Percentiles rank a stretch among this genome's conserved stretches.
Evolutionary conservation across 2,797 vertebrate genomes (phyloP).

Genomic region (Alca torda): DNA sequence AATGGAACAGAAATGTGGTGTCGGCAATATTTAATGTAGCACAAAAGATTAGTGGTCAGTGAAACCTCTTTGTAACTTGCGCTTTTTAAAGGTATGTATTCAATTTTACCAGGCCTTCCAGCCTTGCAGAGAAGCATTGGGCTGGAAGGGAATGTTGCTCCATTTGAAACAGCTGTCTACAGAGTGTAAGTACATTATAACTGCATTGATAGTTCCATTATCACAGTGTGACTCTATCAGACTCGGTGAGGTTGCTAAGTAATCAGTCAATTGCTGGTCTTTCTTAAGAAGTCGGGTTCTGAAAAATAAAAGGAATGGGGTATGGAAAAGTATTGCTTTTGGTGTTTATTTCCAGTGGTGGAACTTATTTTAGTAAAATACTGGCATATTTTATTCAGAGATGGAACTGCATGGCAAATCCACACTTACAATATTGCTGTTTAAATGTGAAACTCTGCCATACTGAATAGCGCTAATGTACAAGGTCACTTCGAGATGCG

Average conservation of each 20-base stretch:
- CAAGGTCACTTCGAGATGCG: background rate
- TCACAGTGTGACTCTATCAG: constrained; percentile 68
- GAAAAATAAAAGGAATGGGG: constrained; percentile 59
- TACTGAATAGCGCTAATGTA: background rate
- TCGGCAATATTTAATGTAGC: background rate
- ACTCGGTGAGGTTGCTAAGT: constrained; percentile 54
- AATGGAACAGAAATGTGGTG: background rate
- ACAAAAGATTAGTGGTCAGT: background rate
- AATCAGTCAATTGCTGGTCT: constrained; percentile 73
- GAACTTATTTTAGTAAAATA: constrained; percentile 41
- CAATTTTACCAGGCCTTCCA: constrained; percentile 42
- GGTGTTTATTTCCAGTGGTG: constrained; percentile 34
- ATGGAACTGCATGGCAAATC: constrained; percentile 23
- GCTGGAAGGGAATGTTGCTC: constrained; percentile 43
- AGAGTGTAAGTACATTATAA: constrained; percentile 57
- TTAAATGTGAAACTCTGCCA: constrained; percentile 47
- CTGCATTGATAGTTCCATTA: constrained; percentile 73
- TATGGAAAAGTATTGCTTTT: constrained; percentile 5
- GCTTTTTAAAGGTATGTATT: constrained; percentile 14
- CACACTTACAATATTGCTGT: background rate
- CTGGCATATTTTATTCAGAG: constrained; percentile 59
- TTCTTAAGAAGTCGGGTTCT: constrained; percentile 48
- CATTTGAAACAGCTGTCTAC: constrained; percentile 53
- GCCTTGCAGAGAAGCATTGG: constrained; percentile 41
- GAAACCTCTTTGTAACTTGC: constrained; percentile 29